Evolutionary conservation across 2,113 vertebrate genomes (phyloP).

Genomic region (Aphyosemion australe): DNA sequence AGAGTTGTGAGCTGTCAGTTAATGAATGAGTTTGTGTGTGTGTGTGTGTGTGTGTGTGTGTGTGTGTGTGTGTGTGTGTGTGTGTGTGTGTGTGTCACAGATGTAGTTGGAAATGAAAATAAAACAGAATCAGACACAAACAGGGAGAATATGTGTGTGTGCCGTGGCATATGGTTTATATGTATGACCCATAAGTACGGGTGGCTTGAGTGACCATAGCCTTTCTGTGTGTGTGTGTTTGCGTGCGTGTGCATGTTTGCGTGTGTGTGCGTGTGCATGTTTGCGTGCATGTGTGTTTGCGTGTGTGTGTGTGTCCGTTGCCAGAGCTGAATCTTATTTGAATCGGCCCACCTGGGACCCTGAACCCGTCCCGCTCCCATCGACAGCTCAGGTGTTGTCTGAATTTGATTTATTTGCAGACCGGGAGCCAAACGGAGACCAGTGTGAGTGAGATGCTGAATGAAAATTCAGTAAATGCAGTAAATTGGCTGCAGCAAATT

Average conservation of each 20-base stretch:
- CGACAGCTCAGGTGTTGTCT: slow-evolving; percentile 75
- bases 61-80: neutral
- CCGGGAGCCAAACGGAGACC: slow-evolving; percentile 67
- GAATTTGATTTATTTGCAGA: slow-evolving; percentile 78
- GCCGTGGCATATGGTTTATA: slow-evolving; percentile 42
- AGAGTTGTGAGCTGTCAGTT: slow-evolving; percentile 57
- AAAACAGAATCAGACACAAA: slow-evolving; percentile 24
- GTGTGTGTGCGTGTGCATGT: slow-evolving; percentile 11
- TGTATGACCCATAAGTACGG: slow-evolving; percentile 46
- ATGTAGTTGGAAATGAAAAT: neutral
- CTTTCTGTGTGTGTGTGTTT: slow-evolving; percentile 34
- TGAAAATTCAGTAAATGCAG: slow-evolving; percentile 23
- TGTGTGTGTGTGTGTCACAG: neutral
- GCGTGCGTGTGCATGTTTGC: slow-evolving; percentile 5
- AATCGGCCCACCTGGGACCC: slow-evolving; percentile 74
- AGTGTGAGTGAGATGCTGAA: slow-evolving; percentile 28
- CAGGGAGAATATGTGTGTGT: slow-evolving; percentile 22
- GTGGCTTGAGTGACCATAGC: slow-evolving; percentile 64
- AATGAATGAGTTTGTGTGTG: slow-evolving; percentile 28
- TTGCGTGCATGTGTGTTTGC: slow-evolving; percentile 12
- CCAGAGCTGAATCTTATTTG: slow-evolving; percentile 67
- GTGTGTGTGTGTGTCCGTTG: slow-evolving; percentile 12
- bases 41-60: too few relatives aligned
- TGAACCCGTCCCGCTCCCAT: slow-evolving; percentile 37
- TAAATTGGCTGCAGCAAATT: slow-evolving; percentile 14